Base-by-base conservation (phyloP, 2,888 invertebrate species). In the Hirudinaria manillensis region DNA sequence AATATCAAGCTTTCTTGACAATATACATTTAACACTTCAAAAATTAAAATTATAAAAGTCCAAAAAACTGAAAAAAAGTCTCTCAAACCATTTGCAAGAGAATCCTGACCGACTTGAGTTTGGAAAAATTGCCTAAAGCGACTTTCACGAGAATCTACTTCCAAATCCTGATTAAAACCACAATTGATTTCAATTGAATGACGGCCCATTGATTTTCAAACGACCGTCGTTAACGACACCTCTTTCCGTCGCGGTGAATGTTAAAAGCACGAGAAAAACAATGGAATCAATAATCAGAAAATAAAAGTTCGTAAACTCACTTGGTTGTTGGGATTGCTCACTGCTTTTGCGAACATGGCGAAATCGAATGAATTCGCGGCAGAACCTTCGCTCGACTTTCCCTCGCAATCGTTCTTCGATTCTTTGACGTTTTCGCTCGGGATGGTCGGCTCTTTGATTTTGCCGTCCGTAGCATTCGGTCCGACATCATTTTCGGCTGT, bases 21-120 rank as follows among this genome's bases (percentile, higher is more conserved):
- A 61, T n/a, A 61, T 21, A 29, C 61, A 61, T 61, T 61, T 27
- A 21, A 19, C 4, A 16, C 19, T 10, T 45, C 45, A 45, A 45
- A 45, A 45, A 45, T 45, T 45, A 45, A 45, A 45, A 1, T 45
- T 10, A 45, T 45, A 45, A 45, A 45, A 45, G 16, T 16, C 45
- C 16, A 45, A 16, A 10, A 45, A 45, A 45, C 13, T 16, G 1
- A 45, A 10, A 45, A 16, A 45, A 45, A 16, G 45, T 6, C 45
- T 45, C 16, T 16, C 45, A 10, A 61, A 61, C 61, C 61, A 61
- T 61, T 61, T 10, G 61, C 21, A 61, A 61, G 29, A 1, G 61
- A 27, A 24, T 61, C 61, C 61, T 61, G 61, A 61, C 29, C n/a
- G 24, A 29, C 61, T 61, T 61, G 61, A 29, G 24, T 61, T 24